phyloP scores from a whole-genome alignment of 92 coral and sea anemone species.

The Scolanthus callimorphus region DNA sequence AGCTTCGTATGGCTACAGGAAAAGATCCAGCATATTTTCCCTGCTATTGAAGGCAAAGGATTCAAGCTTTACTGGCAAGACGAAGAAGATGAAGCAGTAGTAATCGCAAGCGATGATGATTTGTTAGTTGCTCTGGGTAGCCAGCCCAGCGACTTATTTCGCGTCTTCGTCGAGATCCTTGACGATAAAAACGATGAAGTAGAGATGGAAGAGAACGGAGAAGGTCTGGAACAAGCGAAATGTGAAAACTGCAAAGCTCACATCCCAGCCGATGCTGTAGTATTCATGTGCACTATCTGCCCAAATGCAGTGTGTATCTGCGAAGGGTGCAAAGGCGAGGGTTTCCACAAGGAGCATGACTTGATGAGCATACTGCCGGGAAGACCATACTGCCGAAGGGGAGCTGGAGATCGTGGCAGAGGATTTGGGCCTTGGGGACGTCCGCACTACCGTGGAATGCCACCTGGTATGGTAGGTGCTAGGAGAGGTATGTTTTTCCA shows the following conservation, averaged over 20 bases:
- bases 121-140: constrained; percentile 42
- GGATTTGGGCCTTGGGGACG: constrained; percentile 3
- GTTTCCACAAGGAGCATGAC: constrained; percentile 30
- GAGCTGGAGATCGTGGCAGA: not conserved
- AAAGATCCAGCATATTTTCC: constrained; percentile 43
- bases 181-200: not conserved
- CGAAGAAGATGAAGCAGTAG: constrained; percentile 41
- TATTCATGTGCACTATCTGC: constrained; percentile 34
- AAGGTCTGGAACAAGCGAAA: constrained; percentile 13
- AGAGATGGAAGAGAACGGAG: constrained; percentile 4
- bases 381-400: not conserved
- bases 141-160: constrained; percentile 32
- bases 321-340: constrained; percentile 22
- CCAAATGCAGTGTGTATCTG: constrained; percentile 31
- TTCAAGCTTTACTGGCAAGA: constrained; percentile 59
- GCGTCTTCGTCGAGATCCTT: constrained; percentile 25
- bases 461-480: not conserved
- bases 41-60: constrained; percentile 44
- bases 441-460: constrained; percentile 7
- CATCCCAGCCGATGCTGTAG: constrained; percentile 23
- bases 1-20: constrained; percentile 35
- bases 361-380: constrained; percentile 7
- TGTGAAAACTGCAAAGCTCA: constrained; percentile 34
- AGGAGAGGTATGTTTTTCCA: not conserved
- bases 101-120: constrained; percentile 63